Percentiles rank a stretch among this genome's conserved stretches.
phyloP scores from a whole-genome alignment of 2,888 invertebrate genomes.

The Choreutis nemorana region DNA sequence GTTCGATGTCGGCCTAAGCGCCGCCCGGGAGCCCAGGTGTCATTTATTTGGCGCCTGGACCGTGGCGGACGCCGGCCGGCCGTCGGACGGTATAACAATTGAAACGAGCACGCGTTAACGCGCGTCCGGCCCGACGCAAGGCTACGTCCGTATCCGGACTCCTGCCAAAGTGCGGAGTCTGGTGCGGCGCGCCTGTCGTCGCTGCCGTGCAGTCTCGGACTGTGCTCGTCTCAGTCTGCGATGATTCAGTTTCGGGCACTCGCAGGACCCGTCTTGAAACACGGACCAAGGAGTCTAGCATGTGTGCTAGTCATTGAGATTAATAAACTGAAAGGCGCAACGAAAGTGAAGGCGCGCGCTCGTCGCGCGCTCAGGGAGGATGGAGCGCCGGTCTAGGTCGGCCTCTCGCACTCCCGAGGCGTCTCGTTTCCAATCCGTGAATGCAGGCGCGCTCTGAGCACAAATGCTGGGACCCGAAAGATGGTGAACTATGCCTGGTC shows the following conservation, averaged over 20 bases:
- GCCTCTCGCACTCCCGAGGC: conserved; percentile 65
- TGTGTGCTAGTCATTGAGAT: conserved; percentile 74
- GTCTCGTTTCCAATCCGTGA: conserved; percentile 43
- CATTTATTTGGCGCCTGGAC: conserved; percentile 10
- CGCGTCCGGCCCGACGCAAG: conserved; percentile 30
- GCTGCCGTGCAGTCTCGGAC: conserved; percentile 28
- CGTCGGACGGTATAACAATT: conserved; percentile 14
- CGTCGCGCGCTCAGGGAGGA: conserved; percentile 42
- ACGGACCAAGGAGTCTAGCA: conserved; percentile 70
- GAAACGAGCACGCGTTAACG: conserved; percentile 15
- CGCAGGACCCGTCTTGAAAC: conserved; percentile 75
- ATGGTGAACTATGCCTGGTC: conserved; percentile 78
- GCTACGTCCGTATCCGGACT: conserved; percentile 23
- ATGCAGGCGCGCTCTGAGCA: conserved; percentile 2
- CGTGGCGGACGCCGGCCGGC: conserved; percentile 17
- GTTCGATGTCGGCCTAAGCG: conserved; percentile 48
- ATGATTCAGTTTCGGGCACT: conserved; percentile 43
- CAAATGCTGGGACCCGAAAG: conserved; percentile 21
- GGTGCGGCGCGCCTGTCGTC: conserved; percentile 21
- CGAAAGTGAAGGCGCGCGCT: conserved; percentile 66
- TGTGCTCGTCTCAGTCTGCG: conserved; percentile 37
- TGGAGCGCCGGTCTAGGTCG: conserved; percentile 38
- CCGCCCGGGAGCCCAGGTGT: conserved; percentile 23
- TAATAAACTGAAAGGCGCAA: conserved; percentile 69
- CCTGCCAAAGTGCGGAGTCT: conserved; percentile 27